phyloP scores from a whole-genome alignment of 2,113 vertebrate species.

The Rattus norvegicus region DNA sequence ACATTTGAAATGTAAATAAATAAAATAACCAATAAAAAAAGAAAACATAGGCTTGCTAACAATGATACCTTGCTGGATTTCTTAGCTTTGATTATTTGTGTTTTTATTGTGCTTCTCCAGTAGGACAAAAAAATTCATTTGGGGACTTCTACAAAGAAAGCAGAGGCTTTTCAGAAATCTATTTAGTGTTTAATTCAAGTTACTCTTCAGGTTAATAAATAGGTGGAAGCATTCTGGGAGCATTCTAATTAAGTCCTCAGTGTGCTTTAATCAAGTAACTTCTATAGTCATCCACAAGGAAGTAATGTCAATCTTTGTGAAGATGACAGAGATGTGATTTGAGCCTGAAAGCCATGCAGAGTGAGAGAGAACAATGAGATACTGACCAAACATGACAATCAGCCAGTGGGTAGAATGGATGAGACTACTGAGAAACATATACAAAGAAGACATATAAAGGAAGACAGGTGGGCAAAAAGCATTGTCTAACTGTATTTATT shows the following conservation, averaged over 20 bases:
- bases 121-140: slow-evolving; percentile 50
- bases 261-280: background rate
- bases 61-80: slow-evolving; percentile 41
- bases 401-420: background rate
- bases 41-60: background rate
- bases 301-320: background rate
- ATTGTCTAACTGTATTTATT: background rate
- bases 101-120: slow-evolving; percentile 53
- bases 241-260: slow-evolving; percentile 32
- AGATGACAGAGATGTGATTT: background rate
- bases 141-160: slow-evolving; percentile 59
- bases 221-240: background rate
- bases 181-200: slow-evolving; percentile 40
- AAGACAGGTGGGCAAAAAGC: background rate
- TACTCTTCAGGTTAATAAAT: slow-evolving; percentile 42
- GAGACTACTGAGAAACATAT: background rate
- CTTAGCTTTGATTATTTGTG: background rate
- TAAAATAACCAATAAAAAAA: too few species aligned
- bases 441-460: background rate
- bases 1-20: too few species aligned
- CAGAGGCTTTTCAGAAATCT: slow-evolving; percentile 37
- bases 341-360: background rate
- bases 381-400: background rate
- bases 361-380: background rate
- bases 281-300: background rate